Base-by-base conservation (phyloP, 53 echinoderm and acorn worm species). In the Patiria pectinifera region DNA sequence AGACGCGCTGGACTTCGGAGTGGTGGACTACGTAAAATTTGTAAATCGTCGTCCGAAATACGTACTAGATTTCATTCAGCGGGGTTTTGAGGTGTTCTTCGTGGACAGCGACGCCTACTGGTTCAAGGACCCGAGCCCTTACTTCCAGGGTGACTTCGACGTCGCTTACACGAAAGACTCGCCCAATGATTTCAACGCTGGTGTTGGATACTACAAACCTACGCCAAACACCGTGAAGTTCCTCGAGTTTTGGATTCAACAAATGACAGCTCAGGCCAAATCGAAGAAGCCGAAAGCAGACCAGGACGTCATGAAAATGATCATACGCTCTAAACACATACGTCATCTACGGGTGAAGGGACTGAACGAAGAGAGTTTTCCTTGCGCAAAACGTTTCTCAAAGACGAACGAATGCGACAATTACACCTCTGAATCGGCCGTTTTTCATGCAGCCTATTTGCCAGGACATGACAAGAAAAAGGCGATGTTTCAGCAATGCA, bases 61-160 rank as follows among this genome's bases (percentile, higher is more conserved):
- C 46, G 46, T 78, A 4, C 79, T 78, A 13, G 79, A 18, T 44
- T 78, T 78, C 46, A 12, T 78, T 3, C 45, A 45, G 79, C 11
- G 18, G 24, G 79, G 79, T 4, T 78, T 78, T 8, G 45, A 78
- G 79, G 79, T 78, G 45, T 78, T 78, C 13, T 78, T 78, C 46
- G 18, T 24, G 45, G 79, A 78, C 79, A 16, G 14, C 14, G 79
- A 78, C 46, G 3, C 79, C 14, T 78, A 45, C 79, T 78, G 79
- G 79, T 78, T 78, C 11, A 45, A 47, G 5, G 79, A 78, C 79
- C 79, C 79, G 1, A 44, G 44, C 15, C 47, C 45, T 45, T 78
- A 78, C 12, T 78, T 78, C 16, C 22, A 78, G 35, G 79, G 79
- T 5, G 22, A 74, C 6, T 78, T 78, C 46, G 79, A 78, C 18